Percentiles rank a stretch among this genome's conserved stretches.
phyloP scores from a whole-genome alignment of 2,888 invertebrate species.

The Tenthredo notha region DNA sequence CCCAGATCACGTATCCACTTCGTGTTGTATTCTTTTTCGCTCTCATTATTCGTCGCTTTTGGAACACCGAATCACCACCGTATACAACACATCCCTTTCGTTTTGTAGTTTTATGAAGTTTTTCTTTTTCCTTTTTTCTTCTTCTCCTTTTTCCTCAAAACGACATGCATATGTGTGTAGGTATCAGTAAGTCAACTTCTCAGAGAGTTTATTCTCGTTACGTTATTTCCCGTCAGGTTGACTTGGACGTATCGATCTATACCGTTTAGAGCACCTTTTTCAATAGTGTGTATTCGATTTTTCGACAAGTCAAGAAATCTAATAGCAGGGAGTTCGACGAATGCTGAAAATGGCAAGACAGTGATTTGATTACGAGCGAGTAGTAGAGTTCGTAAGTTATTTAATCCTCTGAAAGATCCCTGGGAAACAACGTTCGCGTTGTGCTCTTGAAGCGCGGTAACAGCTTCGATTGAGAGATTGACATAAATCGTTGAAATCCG shows the following conservation, averaged over 20 bases:
- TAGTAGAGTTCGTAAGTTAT: slow-evolving; percentile 36
- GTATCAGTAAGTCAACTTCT: not conserved
- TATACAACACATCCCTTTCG: not conserved
- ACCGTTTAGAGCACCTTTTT: slow-evolving; percentile 34
- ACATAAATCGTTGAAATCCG: slow-evolving; percentile 40
- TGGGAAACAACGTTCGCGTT: slow-evolving; percentile 21
- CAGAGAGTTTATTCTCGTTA: slow-evolving; percentile 26
- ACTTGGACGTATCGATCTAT: slow-evolving; percentile 38
- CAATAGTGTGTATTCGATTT: slow-evolving; percentile 36
- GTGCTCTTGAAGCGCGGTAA: slow-evolving; percentile 9
- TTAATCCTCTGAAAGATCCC: slow-evolving; percentile 39
- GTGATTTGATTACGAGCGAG: slow-evolving; percentile 40
- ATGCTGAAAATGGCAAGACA: slow-evolving; percentile 21
- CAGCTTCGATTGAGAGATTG: slow-evolving; percentile 21
- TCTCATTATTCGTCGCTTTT: slow-evolving; percentile 48
- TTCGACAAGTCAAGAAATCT: slow-evolving; percentile 39
- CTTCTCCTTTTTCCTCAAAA: not conserved
- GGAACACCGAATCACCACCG: not conserved
- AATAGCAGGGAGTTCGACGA: slow-evolving; percentile 7
- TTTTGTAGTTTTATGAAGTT: not conserved
- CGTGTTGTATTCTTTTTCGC: slow-evolving; percentile 48
- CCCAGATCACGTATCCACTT: slow-evolving; percentile 30
- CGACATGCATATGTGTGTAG: not conserved
- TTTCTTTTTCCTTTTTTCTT: too few relatives aligned
- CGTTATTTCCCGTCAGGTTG: slow-evolving; percentile 42